These are phyloP conservation scores for Poecile atricapillus DNA, from an alignment of 2,113 vertebrate genomes.

Conservation along the genomic window DNA sequence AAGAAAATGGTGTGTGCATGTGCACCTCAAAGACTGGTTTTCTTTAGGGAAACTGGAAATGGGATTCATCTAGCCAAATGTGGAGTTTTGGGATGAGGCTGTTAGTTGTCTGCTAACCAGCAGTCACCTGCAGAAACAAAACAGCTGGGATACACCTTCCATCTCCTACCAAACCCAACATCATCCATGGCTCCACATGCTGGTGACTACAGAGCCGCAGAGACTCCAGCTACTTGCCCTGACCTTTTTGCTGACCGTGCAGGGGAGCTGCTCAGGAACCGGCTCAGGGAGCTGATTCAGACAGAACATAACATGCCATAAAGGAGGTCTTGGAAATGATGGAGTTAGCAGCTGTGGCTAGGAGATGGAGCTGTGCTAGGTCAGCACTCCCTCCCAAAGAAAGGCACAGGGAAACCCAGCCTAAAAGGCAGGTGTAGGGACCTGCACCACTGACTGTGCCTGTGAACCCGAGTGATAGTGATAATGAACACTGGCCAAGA, in stretches of 20 bases:
- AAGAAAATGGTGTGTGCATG: not conserved
- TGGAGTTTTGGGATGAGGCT: not conserved
- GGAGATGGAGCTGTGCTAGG: not conserved
- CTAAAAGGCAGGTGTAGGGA: not conserved
- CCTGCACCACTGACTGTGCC: not conserved
- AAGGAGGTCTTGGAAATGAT: not conserved
- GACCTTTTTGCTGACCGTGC: not conserved
- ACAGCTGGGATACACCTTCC: not conserved
- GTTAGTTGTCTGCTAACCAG: not conserved
- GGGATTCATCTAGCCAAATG: not conserved
- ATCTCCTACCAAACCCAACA: not conserved
- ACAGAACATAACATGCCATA: not conserved
- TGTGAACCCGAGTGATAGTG: not conserved
- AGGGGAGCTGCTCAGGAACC: not conserved
- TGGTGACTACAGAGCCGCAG: not conserved
- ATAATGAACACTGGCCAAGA: not conserved
- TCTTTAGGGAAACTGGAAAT: not conserved
- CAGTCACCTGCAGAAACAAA: not conserved
- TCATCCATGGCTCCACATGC: accelerated
- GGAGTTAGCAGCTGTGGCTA: not conserved
- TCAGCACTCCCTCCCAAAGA: not conserved
- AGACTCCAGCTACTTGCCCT: not conserved
- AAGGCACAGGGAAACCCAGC: not conserved
- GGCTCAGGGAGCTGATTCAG: not conserved
- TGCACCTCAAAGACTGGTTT: not conserved